phyloP scores from a whole-genome alignment of 2,113 vertebrate species.

The Ammodytes dubius region DNA sequence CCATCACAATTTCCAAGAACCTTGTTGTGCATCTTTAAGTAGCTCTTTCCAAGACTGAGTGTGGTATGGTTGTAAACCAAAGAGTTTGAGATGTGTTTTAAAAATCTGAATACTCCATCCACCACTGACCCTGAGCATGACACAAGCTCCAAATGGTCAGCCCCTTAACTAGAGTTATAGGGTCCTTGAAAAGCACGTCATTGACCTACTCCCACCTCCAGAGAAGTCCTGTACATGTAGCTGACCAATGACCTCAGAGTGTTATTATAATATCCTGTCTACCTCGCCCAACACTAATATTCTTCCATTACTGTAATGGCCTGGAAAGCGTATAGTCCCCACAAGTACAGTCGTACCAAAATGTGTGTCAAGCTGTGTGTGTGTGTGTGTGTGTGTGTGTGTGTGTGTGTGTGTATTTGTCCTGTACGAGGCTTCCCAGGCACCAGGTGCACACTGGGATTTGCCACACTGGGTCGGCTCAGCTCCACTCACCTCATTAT shows the following conservation, averaged over 20 bases:
- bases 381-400: neutral
- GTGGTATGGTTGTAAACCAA: neutral
- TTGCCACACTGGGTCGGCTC: conserved; percentile 70
- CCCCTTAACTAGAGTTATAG: neutral
- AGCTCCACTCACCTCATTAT: conserved; percentile 81
- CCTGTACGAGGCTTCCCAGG: conserved; percentile 43
- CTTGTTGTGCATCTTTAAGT: no score
- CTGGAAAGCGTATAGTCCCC: neutral
- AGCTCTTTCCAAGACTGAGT: no score
- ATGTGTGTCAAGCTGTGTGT: conserved; percentile 50
- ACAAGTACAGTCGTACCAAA: neutral
- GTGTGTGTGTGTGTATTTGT: conserved; percentile 46
- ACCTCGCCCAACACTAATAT: neutral
- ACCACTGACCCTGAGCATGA: neutral
- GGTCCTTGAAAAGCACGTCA: neutral
- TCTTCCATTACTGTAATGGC: neutral
- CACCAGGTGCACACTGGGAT: conserved; percentile 77
- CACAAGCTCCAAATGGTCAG: neutral
- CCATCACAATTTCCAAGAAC: no score
- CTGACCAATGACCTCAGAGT: neutral
- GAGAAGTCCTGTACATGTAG: neutral
- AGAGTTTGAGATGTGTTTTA: no score
- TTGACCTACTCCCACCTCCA: neutral
- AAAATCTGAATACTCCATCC: neutral
- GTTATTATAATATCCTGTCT: neutral